Percentiles rank a stretch among this genome's conserved stretches.
phyloP scores from a whole-genome alignment of 2,888 invertebrate species.

The Sicus ferrugineus region DNA sequence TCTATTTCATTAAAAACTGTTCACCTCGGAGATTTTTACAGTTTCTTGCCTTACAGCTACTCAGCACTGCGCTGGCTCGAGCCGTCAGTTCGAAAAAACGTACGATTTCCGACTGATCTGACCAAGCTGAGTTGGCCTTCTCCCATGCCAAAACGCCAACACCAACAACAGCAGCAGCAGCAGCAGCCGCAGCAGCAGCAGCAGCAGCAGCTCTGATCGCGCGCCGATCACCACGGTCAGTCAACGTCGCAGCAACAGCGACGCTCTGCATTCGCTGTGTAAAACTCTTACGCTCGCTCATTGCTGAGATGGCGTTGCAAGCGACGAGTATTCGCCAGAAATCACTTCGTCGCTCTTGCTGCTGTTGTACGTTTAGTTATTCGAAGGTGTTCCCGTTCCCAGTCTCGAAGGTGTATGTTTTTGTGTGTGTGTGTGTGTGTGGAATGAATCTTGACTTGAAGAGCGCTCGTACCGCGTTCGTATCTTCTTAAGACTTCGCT shows the following conservation, averaged over 20 bases:
- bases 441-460: too few species aligned
- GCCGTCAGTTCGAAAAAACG: constrained; percentile 22
- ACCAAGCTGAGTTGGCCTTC: not conserved
- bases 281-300: too few species aligned
- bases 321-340: not conserved
- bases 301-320: not conserved
- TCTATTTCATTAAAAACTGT: constrained; percentile 6
- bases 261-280: too few species aligned
- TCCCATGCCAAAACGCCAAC: not conserved
- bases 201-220: not conserved
- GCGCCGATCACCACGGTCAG: not conserved
- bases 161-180: not conserved
- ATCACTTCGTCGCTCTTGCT: too few species aligned
- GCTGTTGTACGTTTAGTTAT: too few species aligned
- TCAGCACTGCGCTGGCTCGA: not conserved
- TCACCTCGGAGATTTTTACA: not conserved
- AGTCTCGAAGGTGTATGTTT: too few species aligned
- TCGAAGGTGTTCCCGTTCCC: not conserved
- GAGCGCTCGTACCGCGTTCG: too few species aligned
- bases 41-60: not conserved
- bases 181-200: not conserved
- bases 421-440: too few species aligned
- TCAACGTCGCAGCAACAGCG: too few species aligned
- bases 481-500: too few species aligned
- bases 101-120: constrained; percentile 29